phyloP scores from a whole-genome alignment of 1,140 invertebrate species.

The Drosophila suzukii region DNA sequence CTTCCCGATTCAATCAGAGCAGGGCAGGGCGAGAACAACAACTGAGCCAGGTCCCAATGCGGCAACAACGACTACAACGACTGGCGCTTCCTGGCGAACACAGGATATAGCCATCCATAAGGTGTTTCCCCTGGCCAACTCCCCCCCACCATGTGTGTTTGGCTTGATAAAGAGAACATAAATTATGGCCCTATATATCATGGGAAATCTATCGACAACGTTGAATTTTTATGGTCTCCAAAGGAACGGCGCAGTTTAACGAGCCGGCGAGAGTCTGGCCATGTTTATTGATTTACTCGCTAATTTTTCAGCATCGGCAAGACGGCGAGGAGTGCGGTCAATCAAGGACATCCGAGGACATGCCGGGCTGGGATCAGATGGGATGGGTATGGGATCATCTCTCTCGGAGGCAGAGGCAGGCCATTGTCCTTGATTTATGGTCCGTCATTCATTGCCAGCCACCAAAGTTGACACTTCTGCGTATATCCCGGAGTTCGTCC shows the following conservation, averaged over 20 bases:
- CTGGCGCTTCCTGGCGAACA: conserved; percentile 43
- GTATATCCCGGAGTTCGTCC: conserved; percentile 26
- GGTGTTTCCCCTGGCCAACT: conserved; percentile 30
- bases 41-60: conserved; percentile 39
- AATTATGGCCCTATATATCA: conserved; percentile 52
- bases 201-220: conserved; percentile 53
- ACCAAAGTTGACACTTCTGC: conserved; percentile 61
- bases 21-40: conserved; percentile 24
- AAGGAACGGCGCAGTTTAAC: conserved; percentile 46
- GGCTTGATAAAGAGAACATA: conserved; percentile 50
- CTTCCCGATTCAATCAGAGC: conserved; percentile 50
- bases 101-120: conserved; percentile 54
- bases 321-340: conserved; percentile 41
- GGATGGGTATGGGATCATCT: background rate
- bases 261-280: conserved; percentile 47
- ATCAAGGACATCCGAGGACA: conserved; percentile 57
- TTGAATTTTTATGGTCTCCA: conserved; percentile 45
- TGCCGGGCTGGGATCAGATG: background rate
- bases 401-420: conserved; percentile 16
- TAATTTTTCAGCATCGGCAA: conserved; percentile 33
- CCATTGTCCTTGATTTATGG: conserved; percentile 62
- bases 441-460: conserved; percentile 53
- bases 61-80: background rate
- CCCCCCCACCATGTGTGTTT: conserved; percentile 25
- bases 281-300: conserved; percentile 56